Evolutionary conservation across 2,888 invertebrate genomes (phyloP).

Genomic region (Amitus sp.): DNA sequence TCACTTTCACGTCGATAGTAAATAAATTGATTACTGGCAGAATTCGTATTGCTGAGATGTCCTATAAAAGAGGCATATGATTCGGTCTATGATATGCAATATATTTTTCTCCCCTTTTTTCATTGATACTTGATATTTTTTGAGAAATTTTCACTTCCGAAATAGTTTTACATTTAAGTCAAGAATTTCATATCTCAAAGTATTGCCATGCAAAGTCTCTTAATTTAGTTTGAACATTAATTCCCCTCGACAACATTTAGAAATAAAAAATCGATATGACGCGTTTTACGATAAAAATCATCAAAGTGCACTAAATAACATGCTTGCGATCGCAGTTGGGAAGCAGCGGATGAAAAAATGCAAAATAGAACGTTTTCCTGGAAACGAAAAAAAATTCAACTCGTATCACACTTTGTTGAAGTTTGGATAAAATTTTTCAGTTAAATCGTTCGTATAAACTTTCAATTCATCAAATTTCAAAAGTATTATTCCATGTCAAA

Average conservation of each 20-base stretch:
- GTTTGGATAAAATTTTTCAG: too few species aligned
- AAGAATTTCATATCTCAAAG: neutral
- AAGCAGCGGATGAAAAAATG: too few species aligned
- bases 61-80: too few species aligned
- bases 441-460: conserved; percentile 1
- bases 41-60: too few species aligned
- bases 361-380: neutral
- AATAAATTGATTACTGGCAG: too few species aligned
- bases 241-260: neutral
- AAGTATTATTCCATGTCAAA: neutral
- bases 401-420: neutral
- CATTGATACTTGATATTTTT: conserved; percentile 13
- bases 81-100: conserved; percentile 28
- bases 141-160: conserved; percentile 2
- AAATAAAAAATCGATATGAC: neutral
- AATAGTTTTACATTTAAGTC: neutral
- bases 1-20: too few species aligned
- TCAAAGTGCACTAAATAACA: too few species aligned
- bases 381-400: neutral
- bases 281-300: neutral
- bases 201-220: neutral
- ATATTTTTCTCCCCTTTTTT: conserved; percentile 33
- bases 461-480: neutral
- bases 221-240: too few species aligned
- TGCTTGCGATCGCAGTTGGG: too few species aligned